Conservation (phyloP, 2,888 invertebrate genomes). For the Lasioglossum malachurum region DNA sequence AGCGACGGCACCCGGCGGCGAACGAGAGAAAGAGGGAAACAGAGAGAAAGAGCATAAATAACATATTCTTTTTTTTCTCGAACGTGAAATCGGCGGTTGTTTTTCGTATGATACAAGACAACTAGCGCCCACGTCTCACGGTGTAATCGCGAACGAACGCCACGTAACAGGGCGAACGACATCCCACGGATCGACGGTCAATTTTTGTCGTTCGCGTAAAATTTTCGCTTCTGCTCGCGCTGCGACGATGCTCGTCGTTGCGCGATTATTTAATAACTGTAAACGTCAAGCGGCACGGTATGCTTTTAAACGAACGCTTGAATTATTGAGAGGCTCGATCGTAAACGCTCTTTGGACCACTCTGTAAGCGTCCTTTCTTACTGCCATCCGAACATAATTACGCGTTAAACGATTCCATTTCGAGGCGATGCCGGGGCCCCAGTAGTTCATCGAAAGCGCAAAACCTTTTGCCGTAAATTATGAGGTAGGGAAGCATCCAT, state of each 20-base stretch:
- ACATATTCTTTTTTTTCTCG: slow-evolving; percentile 29
- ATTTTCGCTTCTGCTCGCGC: not conserved
- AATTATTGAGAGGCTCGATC: slow-evolving; percentile 37
- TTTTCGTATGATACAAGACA: slow-evolving; percentile 78
- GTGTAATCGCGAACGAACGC: slow-evolving; percentile 37
- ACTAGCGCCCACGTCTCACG: slow-evolving; percentile 81
- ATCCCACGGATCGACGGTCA: not conserved
- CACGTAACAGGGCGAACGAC: not conserved
- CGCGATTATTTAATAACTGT: slow-evolving; percentile 20
- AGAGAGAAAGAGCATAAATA: not conserved
- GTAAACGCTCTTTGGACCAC: slow-evolving; percentile 27
- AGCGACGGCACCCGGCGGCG: slow-evolving; percentile 31
- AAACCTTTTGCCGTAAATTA: slow-evolving; percentile 55
- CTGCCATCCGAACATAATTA: slow-evolving; percentile 46
- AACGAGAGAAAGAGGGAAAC: slow-evolving; percentile 9
- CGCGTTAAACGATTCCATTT: slow-evolving; percentile 54
- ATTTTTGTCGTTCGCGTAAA: not conserved
- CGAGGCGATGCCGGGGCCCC: not conserved
- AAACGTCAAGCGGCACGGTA: slow-evolving; percentile 19
- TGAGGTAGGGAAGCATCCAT: slow-evolving; percentile 58
- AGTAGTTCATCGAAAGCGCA: slow-evolving; percentile 53
- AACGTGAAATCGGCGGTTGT: slow-evolving; percentile 33
- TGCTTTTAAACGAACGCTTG: slow-evolving; percentile 40
- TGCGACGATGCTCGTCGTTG: not conserved
- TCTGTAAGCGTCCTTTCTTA: slow-evolving; percentile 30